Evolutionary conservation across 1,140 invertebrate species (phyloP), one percentile per base, ranked within the genome.

Genomic region (Platyura marginata): DNA sequence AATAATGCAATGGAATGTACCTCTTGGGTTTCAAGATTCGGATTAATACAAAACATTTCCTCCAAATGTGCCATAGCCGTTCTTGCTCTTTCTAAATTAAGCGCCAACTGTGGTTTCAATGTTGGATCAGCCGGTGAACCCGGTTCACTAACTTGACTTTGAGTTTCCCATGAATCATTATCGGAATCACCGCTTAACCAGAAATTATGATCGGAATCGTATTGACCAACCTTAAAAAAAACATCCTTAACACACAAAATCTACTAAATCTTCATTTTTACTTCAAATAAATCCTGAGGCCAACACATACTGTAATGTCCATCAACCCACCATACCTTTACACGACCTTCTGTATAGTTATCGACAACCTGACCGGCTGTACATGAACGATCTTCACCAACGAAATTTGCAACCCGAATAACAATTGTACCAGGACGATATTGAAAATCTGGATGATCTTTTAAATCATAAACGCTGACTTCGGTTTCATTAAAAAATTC

Each of bases 361-460:
- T 91, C 85, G 23, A 90, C 70, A 1, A 96, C 83, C 67, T 71
- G 88, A 46, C 91, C 91, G 9, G 15, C 34, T 25, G 81, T 81
- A 44, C 75, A 81, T 42, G 69, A 68, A n/a, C 71, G 65, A 55
- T 79, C 70, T 49, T 80, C 69, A 34, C 78, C 72, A 46, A 77
- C 73, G 52, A 82, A 81, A 62, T 85, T 85, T 34, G 81, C 79
- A 40, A 91, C 79, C 46, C 86, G 68, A 47, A 92, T 89, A 18
- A 94, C 88, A 47, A 91, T 77, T 16, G 83, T 87, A 20, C 88
- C 88, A 9, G 89, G 88, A 47, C 89, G 71, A 61, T 89, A 95
- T 49, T 88, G 82, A 64, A 88, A 94, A 57, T 93, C 89, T 3
- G 88, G 79, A 69, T 95, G 91, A 64, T 95, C 90, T 55, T 89